Conservation (phyloP, 1,140 invertebrate genomes). For the Drosophila dunni region DNA sequence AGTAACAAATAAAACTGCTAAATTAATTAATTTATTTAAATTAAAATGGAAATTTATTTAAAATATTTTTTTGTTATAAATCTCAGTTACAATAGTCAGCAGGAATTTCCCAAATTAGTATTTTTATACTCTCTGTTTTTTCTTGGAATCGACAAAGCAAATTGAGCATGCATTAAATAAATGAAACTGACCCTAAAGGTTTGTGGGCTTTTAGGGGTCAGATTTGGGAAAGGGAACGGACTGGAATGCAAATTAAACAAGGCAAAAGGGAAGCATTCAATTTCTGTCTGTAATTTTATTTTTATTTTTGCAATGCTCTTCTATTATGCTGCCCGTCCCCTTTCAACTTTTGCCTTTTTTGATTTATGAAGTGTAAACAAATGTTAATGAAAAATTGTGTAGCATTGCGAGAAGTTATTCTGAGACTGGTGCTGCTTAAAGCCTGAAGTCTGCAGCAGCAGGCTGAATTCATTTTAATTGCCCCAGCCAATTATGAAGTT, state of each 20-base stretch:
- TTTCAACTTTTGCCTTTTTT: conserved; percentile 33
- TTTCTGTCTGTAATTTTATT: conserved; percentile 8
- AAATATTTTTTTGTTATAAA: not conserved
- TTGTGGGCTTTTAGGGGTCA: not conserved
- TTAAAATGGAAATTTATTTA: not conserved
- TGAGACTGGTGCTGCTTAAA: conserved; percentile 24
- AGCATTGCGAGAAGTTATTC: conserved; percentile 3
- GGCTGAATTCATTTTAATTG: conserved; percentile 64
- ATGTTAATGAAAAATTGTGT: conserved; percentile 50
- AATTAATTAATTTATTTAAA: not conserved
- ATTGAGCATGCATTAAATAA: conserved; percentile 34
- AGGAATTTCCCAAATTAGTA: not conserved
- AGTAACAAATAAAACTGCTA: too few relatives aligned
- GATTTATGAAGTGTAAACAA: conserved; percentile 62
- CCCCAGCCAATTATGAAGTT: conserved; percentile 71
- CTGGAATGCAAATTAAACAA: conserved; percentile 58
- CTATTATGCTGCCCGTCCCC: conserved; percentile 7
- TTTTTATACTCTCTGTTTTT: too few relatives aligned
- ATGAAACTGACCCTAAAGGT: conserved; percentile 27
- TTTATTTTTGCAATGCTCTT: conserved; percentile 24
- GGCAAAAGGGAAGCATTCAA: conserved; percentile 33
- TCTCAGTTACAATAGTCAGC: not conserved
- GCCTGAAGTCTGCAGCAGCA: conserved; percentile 2
- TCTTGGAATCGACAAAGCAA: not conserved
- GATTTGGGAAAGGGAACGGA: not conserved